Evolutionary conservation across 1,140 invertebrate genomes (phyloP), one percentile per base, ranked within the genome.

Genomic region (Hetaerina americana): DNA sequence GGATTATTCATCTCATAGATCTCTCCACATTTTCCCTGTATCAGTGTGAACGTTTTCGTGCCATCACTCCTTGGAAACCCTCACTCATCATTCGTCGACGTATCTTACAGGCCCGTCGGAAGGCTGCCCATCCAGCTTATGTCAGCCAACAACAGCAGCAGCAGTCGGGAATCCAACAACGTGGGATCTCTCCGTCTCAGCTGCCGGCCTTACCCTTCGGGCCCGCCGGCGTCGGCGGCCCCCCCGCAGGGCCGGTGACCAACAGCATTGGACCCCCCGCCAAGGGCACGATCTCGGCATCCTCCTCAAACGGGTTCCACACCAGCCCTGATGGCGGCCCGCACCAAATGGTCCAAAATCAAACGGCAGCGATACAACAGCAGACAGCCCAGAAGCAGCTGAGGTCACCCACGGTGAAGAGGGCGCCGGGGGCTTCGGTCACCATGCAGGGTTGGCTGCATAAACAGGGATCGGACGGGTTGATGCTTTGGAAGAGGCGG

Each of bases 401-500:
- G 66, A 84, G 90, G 70, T 92, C 90, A 12, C 90, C 91, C 0
- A 84, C 88, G n/a, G 90, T 90, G 0, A 91, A 92, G 80, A 84
- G 92, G 72, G 88, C 89, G 25, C 82, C 88, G 0, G 86, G 91
- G 27, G 90, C 93, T 0, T 90, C 91, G 5, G 94, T 97, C 0
- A 89, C 92, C 0, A 84, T 95, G 72, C 87, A 91, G 76, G 95
- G 94, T 10, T 95, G 94, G 90, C 83, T 97, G 5, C 90, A 95
- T 78, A 95, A 96, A 79, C 92, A 96, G 80, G 95, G 95, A 31
- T 92, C 92, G 40, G 91, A 93, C 77, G 91, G 92, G 5, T 82
- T 97, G 2, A 96, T 95, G 86, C 87, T 94, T 24, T 97, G 95
- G 95, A 93, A 95, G 80, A 94, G 93, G 79, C 85, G 95, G 49